Base-by-base conservation (phyloP, 2,888 invertebrate genomes). In the Bembecia ichneumoniformis region DNA sequence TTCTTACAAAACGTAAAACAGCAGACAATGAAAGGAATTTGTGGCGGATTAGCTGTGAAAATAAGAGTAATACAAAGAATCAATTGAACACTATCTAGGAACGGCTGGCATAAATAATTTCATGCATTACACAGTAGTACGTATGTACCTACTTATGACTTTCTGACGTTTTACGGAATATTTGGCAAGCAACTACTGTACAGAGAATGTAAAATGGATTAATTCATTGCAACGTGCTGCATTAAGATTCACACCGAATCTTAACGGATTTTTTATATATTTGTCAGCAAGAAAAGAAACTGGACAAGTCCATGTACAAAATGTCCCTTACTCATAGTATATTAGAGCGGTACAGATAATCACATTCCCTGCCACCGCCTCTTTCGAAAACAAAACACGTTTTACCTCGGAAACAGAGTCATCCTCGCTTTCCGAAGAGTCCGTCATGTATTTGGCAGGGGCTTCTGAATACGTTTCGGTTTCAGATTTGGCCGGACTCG, bases 381-480 rank as follows among this genome's bases (percentile, higher is more conserved):
- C 81, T 76, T 62, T 72, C 71, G 75, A 84, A 87, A 86, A 87
- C 86, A 86, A 86, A 86, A 87, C 86, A 86, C 86, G 83, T 86
- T 87, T 91, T 92, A 97, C 96, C 95, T 96, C 96, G 74, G 96
- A 96, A 82, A 95, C 95, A 88, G 96, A 96, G 84, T 96, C 97
- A 88, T 96, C 96, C 86, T 97, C 97, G 84, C 96, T 96, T 90
- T 96, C 96, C 74, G 96, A 96, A 82, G 96, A 92, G 90, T 96
- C 96, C 87, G 95, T 94, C 90, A 95, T 95, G 91, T 92, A 94
- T 89, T 94, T 93, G 77, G 93, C 93, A 81, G 93, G 94, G 79
- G 91, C 88, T 87, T 94, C 94, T 77, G 93, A 92, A 89, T 92
- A 93, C 81, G 94, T 94, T 90, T 95, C 95, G 80, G 94, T 94